Percentiles rank a stretch among this genome's conserved stretches.
Evolutionary conservation across 2,113 vertebrate genomes (phyloP).

Genomic region (Hyla sarda): DNA sequence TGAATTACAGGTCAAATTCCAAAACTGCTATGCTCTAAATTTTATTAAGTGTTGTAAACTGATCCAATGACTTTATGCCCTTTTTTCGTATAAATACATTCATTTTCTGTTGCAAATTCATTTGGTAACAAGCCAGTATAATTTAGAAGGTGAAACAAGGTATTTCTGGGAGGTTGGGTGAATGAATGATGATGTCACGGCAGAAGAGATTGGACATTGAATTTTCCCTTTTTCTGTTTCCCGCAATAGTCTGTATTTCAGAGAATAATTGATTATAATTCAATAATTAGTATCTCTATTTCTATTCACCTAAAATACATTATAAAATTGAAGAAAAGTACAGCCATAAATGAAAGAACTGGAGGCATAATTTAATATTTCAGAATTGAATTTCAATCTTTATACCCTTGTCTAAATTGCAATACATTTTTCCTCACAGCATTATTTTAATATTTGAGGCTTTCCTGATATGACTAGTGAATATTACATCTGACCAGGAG

Average conservation of each 20-base stretch:
- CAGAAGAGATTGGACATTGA: not conserved
- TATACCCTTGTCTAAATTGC: not conserved
- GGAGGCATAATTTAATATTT: not conserved
- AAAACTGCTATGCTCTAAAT: conserved; percentile 45
- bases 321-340: not conserved
- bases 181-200: conserved; percentile 15
- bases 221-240: not conserved
- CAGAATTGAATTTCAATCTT: not conserved
- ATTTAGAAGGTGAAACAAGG: conserved; percentile 4
- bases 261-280: conserved; percentile 1
- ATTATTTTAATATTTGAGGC: not conserved
- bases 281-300: conserved; percentile 16
- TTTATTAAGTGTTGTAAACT: conserved; percentile 54
- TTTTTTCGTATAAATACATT: conserved; percentile 44
- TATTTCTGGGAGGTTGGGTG: conserved; percentile 13
- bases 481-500: not conserved
- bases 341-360: not conserved
- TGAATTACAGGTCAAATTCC: conserved; percentile 53
- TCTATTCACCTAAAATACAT: not conserved
- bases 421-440: not conserved
- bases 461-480: not conserved
- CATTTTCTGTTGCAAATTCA: conserved; percentile 15
- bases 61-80: conserved; percentile 26
- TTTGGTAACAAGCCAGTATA: conserved; percentile 29
- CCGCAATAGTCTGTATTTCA: not conserved